Evolutionary conservation across 1,140 invertebrate species (phyloP).

Genomic region (Galleria mellonella): DNA sequence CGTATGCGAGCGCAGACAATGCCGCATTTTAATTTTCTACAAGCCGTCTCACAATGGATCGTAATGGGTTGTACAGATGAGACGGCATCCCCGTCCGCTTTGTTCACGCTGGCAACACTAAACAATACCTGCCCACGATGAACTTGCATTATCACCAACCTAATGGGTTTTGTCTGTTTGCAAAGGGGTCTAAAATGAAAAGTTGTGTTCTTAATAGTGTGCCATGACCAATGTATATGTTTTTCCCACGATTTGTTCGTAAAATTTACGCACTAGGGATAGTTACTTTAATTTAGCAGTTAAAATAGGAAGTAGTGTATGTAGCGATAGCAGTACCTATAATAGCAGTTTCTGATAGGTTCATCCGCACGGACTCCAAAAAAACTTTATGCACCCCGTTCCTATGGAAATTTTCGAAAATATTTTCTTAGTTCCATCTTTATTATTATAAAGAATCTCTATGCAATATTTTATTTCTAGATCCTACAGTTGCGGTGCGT

Average conservation of each 20-base stretch:
- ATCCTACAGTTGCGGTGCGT: too few species aligned
- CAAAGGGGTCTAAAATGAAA: conserved; percentile 42
- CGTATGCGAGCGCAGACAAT: conserved; percentile 46
- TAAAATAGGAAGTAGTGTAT: too few species aligned
- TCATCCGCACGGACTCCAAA: too few species aligned
- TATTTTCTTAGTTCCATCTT: too few species aligned
- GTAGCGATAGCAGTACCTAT: too few species aligned
- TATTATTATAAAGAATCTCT: too few species aligned
- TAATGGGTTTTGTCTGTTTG: conserved; percentile 61
- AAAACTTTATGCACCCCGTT: too few species aligned
- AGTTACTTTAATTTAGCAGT: too few species aligned
- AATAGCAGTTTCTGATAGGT: too few species aligned
- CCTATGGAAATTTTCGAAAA: too few species aligned
- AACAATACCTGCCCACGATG: conserved; percentile 27
- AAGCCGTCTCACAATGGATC: conserved; percentile 51
- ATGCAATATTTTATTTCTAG: too few species aligned
- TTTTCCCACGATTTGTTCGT: conserved; percentile 36
- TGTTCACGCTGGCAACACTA: conserved; percentile 37
- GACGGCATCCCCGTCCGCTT: conserved; percentile 44
- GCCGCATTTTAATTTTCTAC: conserved; percentile 67
- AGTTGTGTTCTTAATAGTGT: conserved; percentile 28
- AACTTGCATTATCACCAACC: conserved; percentile 64
- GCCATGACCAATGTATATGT: conserved; percentile 37
- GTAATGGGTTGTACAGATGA: conserved; percentile 60
- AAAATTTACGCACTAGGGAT: too few species aligned